Conservation (phyloP, 2,113 vertebrate species). For the Pyrgilauda ruficollis region DNA sequence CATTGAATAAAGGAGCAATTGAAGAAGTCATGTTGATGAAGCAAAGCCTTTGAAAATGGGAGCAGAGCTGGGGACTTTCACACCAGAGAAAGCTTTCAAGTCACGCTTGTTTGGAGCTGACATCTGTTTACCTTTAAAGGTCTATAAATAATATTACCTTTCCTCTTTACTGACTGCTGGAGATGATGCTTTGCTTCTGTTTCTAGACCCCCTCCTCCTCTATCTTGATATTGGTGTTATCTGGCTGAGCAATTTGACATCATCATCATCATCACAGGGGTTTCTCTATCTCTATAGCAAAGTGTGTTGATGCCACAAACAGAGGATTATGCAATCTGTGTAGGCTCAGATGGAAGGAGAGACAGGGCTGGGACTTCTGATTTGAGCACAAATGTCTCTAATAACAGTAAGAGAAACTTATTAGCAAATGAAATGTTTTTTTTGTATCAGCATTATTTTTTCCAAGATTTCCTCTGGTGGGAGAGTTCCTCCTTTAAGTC, state of each 20-base stretch:
- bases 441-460: constrained; percentile 32
- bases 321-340: constrained; percentile 18
- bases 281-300: constrained; percentile 29
- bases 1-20: constrained; percentile 34
- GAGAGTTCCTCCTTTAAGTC: background rate
- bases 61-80: background rate
- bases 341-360: constrained; percentile 32
- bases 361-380: background rate
- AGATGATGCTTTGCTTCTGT: constrained; percentile 52
- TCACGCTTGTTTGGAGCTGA: constrained; percentile 16
- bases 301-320: constrained; percentile 10
- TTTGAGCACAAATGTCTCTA: constrained; percentile 34
- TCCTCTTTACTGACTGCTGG: constrained; percentile 57
- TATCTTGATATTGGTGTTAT: constrained; percentile 6
- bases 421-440: background rate
- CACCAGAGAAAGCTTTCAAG: constrained; percentile 47
- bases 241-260: constrained; percentile 39
- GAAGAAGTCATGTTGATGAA: constrained; percentile 21
- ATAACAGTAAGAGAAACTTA: background rate
- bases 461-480: constrained; percentile 27
- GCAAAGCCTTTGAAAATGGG: constrained; percentile 29
- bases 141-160: constrained; percentile 68
- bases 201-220: constrained; percentile 22
- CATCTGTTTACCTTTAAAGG: constrained; percentile 59
- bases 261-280: background rate